phyloP scores from a whole-genome alignment of 2,888 invertebrate genomes.

The Phaedon cochleariae region DNA sequence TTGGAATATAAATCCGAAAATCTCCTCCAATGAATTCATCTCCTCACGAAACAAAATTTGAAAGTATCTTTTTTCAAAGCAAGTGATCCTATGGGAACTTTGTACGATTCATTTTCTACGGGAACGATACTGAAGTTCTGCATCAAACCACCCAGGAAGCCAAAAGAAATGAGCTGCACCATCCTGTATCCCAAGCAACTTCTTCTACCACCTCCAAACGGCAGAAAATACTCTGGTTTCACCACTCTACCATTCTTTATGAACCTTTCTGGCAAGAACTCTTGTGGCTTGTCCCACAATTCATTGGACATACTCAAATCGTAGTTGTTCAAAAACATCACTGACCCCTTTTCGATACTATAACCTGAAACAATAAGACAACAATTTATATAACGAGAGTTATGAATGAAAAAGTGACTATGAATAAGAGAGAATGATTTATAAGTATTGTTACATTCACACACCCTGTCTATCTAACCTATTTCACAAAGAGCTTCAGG shows the following conservation, averaged over 20 bases:
- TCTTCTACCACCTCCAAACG: slow-evolving; percentile 72
- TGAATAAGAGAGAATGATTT: too few species aligned
- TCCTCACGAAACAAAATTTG: slow-evolving; percentile 63
- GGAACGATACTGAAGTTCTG: slow-evolving; percentile 66
- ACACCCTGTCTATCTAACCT: too few species aligned
- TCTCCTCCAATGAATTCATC: slow-evolving; percentile 42
- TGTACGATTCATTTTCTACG: slow-evolving; percentile 61
- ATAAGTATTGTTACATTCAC: too few species aligned
- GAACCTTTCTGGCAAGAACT: slow-evolving; percentile 71
- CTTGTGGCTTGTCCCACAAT: slow-evolving; percentile 69
- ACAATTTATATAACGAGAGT: slow-evolving; percentile 8
- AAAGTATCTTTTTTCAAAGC: slow-evolving; percentile 65
- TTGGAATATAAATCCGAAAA: too few species aligned
- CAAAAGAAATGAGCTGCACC: slow-evolving; percentile 69
- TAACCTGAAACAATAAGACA: slow-evolving; percentile 69
- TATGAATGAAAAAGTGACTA: too few species aligned
- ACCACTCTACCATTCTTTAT: slow-evolving; percentile 65
- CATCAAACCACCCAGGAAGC: slow-evolving; percentile 65
- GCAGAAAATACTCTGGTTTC: slow-evolving; percentile 73
- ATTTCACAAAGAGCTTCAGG: too few species aligned
- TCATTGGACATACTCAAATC: slow-evolving; percentile 71
- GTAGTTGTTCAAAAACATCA: slow-evolving; percentile 74
- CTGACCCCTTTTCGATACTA: slow-evolving; percentile 68
- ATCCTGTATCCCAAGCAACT: slow-evolving; percentile 76
- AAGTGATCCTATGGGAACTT: slow-evolving; percentile 66